phyloP scores from a whole-genome alignment of 2,797 vertebrate species.

The Scomberomorus guttatus region DNA sequence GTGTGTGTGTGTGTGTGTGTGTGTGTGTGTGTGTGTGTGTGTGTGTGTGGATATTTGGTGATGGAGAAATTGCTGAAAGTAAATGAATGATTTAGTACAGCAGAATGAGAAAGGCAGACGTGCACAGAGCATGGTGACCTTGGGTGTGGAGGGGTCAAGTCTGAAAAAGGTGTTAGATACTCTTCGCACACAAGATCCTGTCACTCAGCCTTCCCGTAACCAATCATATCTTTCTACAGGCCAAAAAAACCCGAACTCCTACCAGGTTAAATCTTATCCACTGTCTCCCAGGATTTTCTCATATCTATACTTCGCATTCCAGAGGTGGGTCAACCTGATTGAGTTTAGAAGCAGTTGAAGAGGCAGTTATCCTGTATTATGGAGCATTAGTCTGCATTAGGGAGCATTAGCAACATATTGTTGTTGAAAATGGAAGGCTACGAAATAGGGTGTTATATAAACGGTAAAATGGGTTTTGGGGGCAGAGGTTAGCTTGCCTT shows the following conservation, averaged over 20 bases:
- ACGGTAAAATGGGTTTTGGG: slow-evolving; percentile 27
- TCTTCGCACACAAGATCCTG: not conserved
- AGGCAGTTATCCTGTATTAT: slow-evolving; percentile 22
- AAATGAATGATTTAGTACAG: not conserved
- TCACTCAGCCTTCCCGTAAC: slow-evolving; percentile 5
- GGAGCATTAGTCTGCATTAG: slow-evolving; percentile 53
- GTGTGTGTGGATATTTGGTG: slow-evolving; percentile 20
- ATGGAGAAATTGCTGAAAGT: not conserved
- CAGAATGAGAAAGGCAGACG: not conserved
- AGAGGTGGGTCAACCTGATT: slow-evolving; percentile 21
- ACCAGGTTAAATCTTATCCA: slow-evolving; percentile 2
- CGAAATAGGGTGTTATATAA: slow-evolving; percentile 26
- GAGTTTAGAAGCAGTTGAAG: slow-evolving; percentile 26
- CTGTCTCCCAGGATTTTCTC: slow-evolving; percentile 17
- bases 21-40: not conserved
- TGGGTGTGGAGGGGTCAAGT: not conserved
- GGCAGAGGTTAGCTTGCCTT: slow-evolving; percentile 28
- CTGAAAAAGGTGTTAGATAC: not conserved
- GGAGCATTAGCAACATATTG: slow-evolving; percentile 43
- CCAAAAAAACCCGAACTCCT: slow-evolving; percentile 11
- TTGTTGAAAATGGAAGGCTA: slow-evolving; percentile 32
- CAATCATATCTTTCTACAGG: not conserved
- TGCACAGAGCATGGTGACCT: slow-evolving; percentile 14
- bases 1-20: not conserved
- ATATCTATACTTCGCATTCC: slow-evolving; percentile 27